A percentile compares a stretch with the other conserved stretches of the same genome.
phyloP scores from a whole-genome alignment of 2,113 vertebrate species.

The Oxygymnocypris stewartii region DNA sequence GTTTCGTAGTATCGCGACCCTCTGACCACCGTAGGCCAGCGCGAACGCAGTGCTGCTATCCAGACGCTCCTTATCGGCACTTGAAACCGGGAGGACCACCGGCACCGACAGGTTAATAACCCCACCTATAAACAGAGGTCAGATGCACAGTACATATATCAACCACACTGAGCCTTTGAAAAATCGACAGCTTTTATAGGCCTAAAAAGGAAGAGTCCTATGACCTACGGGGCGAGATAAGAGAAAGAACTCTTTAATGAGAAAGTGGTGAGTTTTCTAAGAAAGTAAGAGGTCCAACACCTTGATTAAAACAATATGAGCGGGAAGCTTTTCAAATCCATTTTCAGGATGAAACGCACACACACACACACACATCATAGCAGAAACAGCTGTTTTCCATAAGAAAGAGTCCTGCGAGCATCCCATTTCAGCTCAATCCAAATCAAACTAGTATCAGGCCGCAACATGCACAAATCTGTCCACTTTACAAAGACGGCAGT shows the following conservation, averaged over 20 bases:
- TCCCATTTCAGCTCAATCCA: constrained; percentile 8
- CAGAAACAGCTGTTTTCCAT: constrained; percentile 70
- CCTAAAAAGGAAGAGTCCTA: background rate
- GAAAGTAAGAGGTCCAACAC: constrained; percentile 16
- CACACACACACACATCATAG: constrained; percentile 51
- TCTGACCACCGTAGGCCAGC: constrained; percentile 80
- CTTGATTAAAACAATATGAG: constrained; percentile 58
- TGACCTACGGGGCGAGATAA: background rate
- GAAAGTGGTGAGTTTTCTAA: constrained; percentile 7
- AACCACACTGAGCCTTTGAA: background rate
- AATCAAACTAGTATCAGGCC: constrained; percentile 25
- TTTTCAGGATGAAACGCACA: constrained; percentile 43
- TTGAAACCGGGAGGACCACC: constrained; percentile 85
- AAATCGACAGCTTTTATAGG: constrained; percentile 16
- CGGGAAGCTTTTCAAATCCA: constrained; percentile 54
- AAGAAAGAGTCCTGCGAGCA: constrained; percentile 46
- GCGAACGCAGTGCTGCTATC: constrained; percentile 88
- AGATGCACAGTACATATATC: constrained; percentile 45
- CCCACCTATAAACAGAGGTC: constrained; percentile 76
- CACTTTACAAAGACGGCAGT: background rate
- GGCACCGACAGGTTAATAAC: constrained; percentile 97
- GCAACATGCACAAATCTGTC: background rate
- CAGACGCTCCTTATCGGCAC: constrained; percentile 88
- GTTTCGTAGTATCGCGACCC: constrained; percentile 94
- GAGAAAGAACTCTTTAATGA: background rate